Evolutionary conservation across 2,888 invertebrate genomes (phyloP), one percentile per base, ranked within the genome.

Genomic region (Chymomyza fuscimana): DNA sequence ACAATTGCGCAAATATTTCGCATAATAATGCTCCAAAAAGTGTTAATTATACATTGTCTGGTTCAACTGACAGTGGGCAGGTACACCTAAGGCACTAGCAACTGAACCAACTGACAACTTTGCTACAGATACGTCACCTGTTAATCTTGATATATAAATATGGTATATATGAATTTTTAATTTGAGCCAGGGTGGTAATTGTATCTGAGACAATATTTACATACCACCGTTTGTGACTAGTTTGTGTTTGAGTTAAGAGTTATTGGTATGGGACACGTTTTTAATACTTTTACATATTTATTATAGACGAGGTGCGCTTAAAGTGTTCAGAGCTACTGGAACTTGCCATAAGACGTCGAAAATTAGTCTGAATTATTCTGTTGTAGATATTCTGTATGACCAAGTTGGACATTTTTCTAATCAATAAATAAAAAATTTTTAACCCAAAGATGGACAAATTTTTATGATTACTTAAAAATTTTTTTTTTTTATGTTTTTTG

Each of bases 61-160:
- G 52, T 64, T 54, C 67, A 22, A 52, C n/a, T 51, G 54, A 61
- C 69, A 69, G 52, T 19, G 60, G 62, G 51, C 63, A 56, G 72
- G 73, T 73, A 73, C 36, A 46, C 22, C 15, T 36, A 22, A 65
- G 32, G 70, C 5, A 19, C 19, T 1, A 46, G 32, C 22, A 46
- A 40, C 15, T 12, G 59, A 65, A 67, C 66, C 65, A 19, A 50
- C 59, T 40, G 56, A 58, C 68, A 68, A 61, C 66, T 50, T 36
- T 54, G 22, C 54, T 54, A 16, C 54, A 54, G 54, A 54, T 22
- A 16, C 68, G 79, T 69, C 86, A 69, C 40, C 66, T 56, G 70
- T 64, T 61, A 59, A 61, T 73, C 50, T 73, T 65, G 72, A 62
- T 65, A 63, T 61, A 78, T 83, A 87, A 87, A 87, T 83, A 32